Evolutionary conservation across 2,888 invertebrate species (phyloP).

Genomic region (Caradrina kadenii): DNA sequence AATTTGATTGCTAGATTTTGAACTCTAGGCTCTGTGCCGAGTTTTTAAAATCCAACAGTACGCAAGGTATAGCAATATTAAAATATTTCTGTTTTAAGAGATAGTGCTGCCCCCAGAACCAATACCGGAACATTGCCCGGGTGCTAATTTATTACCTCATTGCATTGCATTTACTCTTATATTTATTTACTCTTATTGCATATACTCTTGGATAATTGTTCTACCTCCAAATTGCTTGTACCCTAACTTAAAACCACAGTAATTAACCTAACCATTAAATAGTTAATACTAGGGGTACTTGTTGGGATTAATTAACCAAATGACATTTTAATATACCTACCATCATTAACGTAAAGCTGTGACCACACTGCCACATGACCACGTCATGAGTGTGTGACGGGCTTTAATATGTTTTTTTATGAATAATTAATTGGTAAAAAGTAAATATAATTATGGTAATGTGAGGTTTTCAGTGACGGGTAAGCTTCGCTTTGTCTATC

Average conservation of each 20-base stretch:
- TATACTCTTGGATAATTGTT: constrained; percentile 15
- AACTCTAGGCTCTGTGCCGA: no score
- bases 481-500: no score
- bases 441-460: no score
- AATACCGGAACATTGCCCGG: no score
- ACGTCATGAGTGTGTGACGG: background rate
- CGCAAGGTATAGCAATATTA: no score
- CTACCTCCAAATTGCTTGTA: constrained; percentile 9
- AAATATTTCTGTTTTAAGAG: no score
- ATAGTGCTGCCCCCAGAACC: no score
- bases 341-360: constrained; percentile 32
- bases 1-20: no score
- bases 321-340: constrained; percentile 45
- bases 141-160: no score
- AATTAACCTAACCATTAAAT: constrained; percentile 36
- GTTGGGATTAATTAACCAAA: constrained; percentile 52
- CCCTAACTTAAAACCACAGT: constrained; percentile 12
- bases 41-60: no score
- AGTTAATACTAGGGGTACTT: constrained; percentile 19
- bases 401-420: constrained; percentile 7
- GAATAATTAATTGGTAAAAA: constrained; percentile 11
- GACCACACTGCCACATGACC: background rate
- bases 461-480: no score
- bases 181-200: no score
- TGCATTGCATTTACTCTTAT: background rate